Percentiles rank a stretch among this genome's conserved stretches.
phyloP scores from a whole-genome alignment of 2,888 invertebrate species.

The Alviniconcha strummeri region DNA sequence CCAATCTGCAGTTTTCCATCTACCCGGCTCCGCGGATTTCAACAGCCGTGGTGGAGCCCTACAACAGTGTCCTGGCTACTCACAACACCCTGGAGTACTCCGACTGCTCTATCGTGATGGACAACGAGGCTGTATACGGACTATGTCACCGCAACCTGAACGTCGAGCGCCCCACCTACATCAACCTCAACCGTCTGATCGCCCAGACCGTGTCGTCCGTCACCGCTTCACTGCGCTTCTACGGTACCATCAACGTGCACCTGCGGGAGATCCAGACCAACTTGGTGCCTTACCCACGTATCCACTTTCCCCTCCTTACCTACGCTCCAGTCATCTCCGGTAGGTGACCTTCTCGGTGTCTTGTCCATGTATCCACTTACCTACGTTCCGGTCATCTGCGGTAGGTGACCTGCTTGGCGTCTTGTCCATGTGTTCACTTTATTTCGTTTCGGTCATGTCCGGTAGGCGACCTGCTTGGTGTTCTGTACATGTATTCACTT shows the following conservation, averaged over 20 bases:
- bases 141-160: slow-evolving; percentile 86
- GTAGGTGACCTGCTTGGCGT: too few species aligned
- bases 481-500: too few species aligned
- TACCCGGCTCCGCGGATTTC: slow-evolving; percentile 50
- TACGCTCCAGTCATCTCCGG: slow-evolving; percentile 5
- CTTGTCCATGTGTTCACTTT: too few species aligned
- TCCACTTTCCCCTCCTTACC: slow-evolving; percentile 4
- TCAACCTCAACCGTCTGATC: slow-evolving; percentile 79
- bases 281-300: slow-evolving; percentile 50
- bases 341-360: too few species aligned
- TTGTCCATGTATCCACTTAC: too few species aligned
- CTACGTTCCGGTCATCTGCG: too few species aligned
- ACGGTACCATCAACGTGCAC: slow-evolving; percentile 76
- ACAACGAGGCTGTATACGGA: slow-evolving; percentile 80
- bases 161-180: slow-evolving; percentile 73
- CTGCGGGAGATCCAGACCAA: slow-evolving; percentile 75
- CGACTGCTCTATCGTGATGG: slow-evolving; percentile 63
- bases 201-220: slow-evolving; percentile 20
- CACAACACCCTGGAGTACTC: slow-evolving; percentile 67
- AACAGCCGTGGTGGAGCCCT: slow-evolving; percentile 66
- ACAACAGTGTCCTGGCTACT: slow-evolving; percentile 66
- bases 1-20: slow-evolving; percentile 68
- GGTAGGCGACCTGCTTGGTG: too few species aligned
- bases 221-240: slow-evolving; percentile 73
- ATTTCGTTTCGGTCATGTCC: too few species aligned